A percentile compares a stretch with the other conserved stretches of the same genome.
Conservation (phyloP, 2,113 vertebrate species). For the Gorilla gorilla region DNA sequence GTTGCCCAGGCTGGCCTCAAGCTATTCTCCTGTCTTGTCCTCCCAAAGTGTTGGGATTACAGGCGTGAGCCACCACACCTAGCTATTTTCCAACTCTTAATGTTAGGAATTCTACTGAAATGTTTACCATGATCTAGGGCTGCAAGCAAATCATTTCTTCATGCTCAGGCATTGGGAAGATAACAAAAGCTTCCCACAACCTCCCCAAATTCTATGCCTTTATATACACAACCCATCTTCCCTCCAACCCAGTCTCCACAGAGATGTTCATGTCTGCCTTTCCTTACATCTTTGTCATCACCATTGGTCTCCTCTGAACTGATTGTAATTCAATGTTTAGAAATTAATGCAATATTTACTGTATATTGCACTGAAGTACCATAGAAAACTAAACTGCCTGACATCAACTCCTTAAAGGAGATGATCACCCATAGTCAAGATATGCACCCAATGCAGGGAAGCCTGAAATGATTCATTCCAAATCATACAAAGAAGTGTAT, state of each 20-base stretch:
- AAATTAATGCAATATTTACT: not conserved
- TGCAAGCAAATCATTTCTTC: not conserved
- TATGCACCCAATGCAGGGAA: not conserved
- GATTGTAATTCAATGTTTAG: not conserved
- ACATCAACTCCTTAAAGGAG: not conserved
- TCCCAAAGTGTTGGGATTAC: too few species aligned
- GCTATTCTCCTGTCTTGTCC: too few species aligned
- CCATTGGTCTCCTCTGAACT: not conserved
- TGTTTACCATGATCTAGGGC: not conserved
- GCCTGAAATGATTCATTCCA: not conserved
- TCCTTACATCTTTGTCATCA: not conserved
- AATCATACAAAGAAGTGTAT: not conserved
- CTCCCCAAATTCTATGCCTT: not conserved
- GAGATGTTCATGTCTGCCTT: not conserved
- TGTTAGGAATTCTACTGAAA: not conserved
- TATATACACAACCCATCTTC: rapidly evolving
- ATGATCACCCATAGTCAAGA: not conserved
- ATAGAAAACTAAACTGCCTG: not conserved
- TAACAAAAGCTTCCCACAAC: not conserved
- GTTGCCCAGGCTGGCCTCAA: too few species aligned
- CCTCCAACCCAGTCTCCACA: not conserved
- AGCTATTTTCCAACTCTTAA: not conserved
- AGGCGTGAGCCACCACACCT: too few species aligned
- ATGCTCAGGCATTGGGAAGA: not conserved
- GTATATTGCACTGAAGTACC: not conserved